Percentiles rank a stretch among this genome's conserved stretches.
These are phyloP conservation scores for Leptosomus discolor DNA, from an alignment of 2,113 vertebrate species.

Conservation along the genomic window DNA sequence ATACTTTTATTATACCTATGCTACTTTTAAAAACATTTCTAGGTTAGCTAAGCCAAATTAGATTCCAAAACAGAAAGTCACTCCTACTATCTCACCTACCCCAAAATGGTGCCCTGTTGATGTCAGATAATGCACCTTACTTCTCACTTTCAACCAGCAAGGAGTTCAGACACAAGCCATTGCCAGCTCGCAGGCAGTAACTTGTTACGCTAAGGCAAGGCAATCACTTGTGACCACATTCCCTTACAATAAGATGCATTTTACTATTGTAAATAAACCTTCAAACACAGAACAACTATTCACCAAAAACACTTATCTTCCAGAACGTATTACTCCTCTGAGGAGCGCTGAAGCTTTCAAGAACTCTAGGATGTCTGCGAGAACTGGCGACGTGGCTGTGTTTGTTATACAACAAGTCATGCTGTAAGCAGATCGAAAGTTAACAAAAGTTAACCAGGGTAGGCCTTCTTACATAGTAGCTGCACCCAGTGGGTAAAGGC, in stretches of 20 bases:
- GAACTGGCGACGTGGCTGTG: rapidly evolving
- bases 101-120: neutral
- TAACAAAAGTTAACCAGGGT: neutral
- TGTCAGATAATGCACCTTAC: neutral
- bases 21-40: neutral
- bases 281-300: neutral
- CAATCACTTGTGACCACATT: neutral
- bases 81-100: neutral
- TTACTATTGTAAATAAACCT: neutral
- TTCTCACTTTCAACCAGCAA: neutral
- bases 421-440: neutral
- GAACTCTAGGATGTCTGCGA: neutral
- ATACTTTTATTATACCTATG: neutral
- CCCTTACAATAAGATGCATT: neutral
- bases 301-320: neutral
- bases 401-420: neutral
- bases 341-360: neutral
- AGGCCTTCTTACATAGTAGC: neutral
- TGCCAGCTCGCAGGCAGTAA: neutral
- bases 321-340: neutral
- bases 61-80: neutral
- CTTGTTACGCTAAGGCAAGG: neutral
- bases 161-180: neutral
- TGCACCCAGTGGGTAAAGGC: rapidly evolving
- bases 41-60: neutral